Evolutionary conservation across 2,113 vertebrate genomes (phyloP), one percentile per base, ranked within the genome.

Genomic region (Hymenochirus boettgeri): DNA sequence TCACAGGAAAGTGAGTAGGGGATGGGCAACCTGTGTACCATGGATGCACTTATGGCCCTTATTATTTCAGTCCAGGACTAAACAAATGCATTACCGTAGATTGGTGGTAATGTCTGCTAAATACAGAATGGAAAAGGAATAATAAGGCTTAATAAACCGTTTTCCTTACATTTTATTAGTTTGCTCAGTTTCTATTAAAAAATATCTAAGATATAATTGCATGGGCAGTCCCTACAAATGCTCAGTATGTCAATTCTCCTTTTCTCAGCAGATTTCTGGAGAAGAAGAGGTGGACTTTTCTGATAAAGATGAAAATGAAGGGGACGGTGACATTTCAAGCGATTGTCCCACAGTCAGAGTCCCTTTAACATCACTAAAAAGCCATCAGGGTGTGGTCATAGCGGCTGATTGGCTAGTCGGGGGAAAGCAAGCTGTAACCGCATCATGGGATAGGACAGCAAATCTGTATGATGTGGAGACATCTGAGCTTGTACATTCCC

Each of bases 401-500:
- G 93, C 96, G 5, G 95, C 94, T 0, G 96, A 99, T 70, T 99
- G 96, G 96, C 77, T 99, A 67, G 96, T 98, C 26, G 96, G 96
- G 25, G 96, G 96, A 5, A 92, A 95, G 71, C 96, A 99, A 75
- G 92, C 88, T 37, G 96, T 99, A 73, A 96, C 96, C 0, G 96
- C 96, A 0, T 99, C 96, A 0, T 99, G 96, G 96, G 96, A 99
- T 63, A 83, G 96, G 23, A 91, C 95, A 1, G 96, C 96, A 8
- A 99, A 99, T 73, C 84, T 99, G 8, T 98, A 98, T 7, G 96
- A 99, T 3, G 93, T 98, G 67, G 96, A 99, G 80, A 98, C 96
- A 0, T 95, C 95, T 0, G 96, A 98, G 70, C 91, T 98, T 15
- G 94, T 99, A 56, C 96, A 99, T 79, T 88, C 94, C 0, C 92